These are phyloP conservation scores for Syritta pipiens DNA, from an alignment of 2,888 invertebrate genomes.

Conservation along the genomic window DNA sequence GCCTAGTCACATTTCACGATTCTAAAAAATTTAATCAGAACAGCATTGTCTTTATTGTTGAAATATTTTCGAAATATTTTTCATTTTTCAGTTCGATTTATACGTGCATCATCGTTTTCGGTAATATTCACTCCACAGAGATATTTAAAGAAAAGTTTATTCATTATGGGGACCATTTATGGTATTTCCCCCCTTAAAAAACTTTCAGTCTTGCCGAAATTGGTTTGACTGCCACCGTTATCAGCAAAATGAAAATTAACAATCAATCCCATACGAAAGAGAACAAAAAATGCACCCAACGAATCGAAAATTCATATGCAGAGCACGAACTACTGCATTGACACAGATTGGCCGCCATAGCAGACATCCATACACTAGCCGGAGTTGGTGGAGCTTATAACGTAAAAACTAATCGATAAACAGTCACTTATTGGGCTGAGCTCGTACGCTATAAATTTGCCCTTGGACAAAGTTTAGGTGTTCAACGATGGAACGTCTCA, in stretches of 20 bases:
- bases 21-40: no score
- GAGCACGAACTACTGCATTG: slow-evolving; percentile 62
- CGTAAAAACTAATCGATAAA: slow-evolving; percentile 57
- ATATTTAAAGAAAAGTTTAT: slow-evolving; percentile 19
- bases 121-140: no score
- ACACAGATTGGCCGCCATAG: slow-evolving; percentile 41
- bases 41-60: no score
- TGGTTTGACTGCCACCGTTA: slow-evolving; percentile 3
- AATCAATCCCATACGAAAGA: slow-evolving; percentile 8
- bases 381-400: slow-evolving; percentile 18
- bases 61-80: no score
- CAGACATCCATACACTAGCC: slow-evolving; percentile 11
- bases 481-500: slow-evolving; percentile 14
- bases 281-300: slow-evolving; percentile 3
- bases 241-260: not conserved
- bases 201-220: slow-evolving; percentile 8
- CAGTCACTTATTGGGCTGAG: slow-evolving; percentile 30
- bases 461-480: slow-evolving; percentile 13
- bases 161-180: slow-evolving; percentile 17
- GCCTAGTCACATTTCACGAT: no score
- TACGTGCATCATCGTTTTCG: no score
- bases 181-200: not conserved
- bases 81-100: no score
- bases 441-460: slow-evolving; percentile 28
- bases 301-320: slow-evolving; percentile 41